phyloP scores from a whole-genome alignment of 2,797 vertebrate genomes.

The Danionella dracula region DNA sequence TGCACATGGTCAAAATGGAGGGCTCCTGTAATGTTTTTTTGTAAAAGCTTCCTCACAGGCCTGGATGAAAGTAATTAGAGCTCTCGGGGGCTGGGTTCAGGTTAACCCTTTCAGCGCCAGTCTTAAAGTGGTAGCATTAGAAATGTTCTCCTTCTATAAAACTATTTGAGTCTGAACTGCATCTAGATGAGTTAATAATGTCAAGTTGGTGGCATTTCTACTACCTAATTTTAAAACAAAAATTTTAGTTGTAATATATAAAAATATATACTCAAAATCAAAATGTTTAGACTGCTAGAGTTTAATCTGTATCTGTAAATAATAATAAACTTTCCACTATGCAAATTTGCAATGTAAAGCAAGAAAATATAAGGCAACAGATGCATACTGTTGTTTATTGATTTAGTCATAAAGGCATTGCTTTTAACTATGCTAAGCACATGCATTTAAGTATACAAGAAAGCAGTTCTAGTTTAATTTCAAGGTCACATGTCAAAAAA shows the following conservation, averaged over 20 bases:
- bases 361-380: background rate
- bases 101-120: constrained; percentile 50
- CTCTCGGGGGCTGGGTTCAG: constrained; percentile 48
- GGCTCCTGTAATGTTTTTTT: constrained; percentile 57
- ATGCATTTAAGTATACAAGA: background rate
- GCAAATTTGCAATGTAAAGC: background rate
- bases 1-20: constrained; percentile 52
- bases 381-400: background rate
- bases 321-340: too few relatives aligned
- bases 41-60: constrained; percentile 61
- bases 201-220: too few relatives aligned
- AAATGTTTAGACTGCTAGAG: too few relatives aligned
- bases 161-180: too few relatives aligned
- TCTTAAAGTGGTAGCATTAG: background rate
- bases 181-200: too few relatives aligned
- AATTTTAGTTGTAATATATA: too few relatives aligned
- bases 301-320: too few relatives aligned
- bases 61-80: constrained; percentile 51
- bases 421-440: too few relatives aligned
- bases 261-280: too few relatives aligned
- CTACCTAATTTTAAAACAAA: too few relatives aligned
- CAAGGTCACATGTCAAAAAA: background rate
- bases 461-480: too few relatives aligned
- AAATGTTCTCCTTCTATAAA: too few relatives aligned
- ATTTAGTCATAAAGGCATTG: background rate